A percentile compares a stretch with the other conserved stretches of the same genome.
phyloP scores from a whole-genome alignment of 1,140 invertebrate species.

The Eriocheir sinensis region DNA sequence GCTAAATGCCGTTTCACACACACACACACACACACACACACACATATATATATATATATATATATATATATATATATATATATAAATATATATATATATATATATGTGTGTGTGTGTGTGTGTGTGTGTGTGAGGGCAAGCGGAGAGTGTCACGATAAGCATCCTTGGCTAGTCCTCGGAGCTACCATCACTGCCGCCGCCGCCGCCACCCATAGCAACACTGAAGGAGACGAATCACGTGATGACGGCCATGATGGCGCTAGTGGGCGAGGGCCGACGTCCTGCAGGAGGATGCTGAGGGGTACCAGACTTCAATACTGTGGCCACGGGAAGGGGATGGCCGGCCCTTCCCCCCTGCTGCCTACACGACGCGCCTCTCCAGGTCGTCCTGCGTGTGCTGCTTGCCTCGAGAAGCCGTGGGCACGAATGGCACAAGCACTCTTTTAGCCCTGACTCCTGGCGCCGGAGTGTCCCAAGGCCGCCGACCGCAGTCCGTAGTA shows the following conservation, averaged over 20 bases:
- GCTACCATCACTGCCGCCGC: too few relatives aligned
- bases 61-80: conserved; percentile 26
- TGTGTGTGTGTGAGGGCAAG: background rate
- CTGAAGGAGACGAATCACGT: background rate
- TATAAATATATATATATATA: conserved; percentile 38
- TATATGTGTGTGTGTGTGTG: conserved; percentile 1
- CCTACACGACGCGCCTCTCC: background rate
- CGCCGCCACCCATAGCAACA: background rate
- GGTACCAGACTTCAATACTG: background rate
- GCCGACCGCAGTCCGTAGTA: background rate
- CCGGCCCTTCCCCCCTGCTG: background rate
- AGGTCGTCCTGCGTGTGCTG: background rate
- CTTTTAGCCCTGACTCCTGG: background rate
- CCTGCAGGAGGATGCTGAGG: background rate
- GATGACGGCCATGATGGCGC: background rate
- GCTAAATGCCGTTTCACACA: background rate
- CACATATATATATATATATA: conserved; percentile 28
- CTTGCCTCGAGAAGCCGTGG: background rate
- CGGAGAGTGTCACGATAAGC: background rate
- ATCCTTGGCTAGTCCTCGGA: background rate
- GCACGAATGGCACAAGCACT: background rate
- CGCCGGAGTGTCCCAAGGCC: background rate
- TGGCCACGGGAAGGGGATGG: background rate
- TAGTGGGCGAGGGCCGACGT: background rate
- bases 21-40: conserved; percentile 34